A percentile compares a stretch with the other conserved stretches of the same genome.
phyloP scores from a whole-genome alignment of 2,888 invertebrate species.

The Zhuqinia jingwanae region DNA sequence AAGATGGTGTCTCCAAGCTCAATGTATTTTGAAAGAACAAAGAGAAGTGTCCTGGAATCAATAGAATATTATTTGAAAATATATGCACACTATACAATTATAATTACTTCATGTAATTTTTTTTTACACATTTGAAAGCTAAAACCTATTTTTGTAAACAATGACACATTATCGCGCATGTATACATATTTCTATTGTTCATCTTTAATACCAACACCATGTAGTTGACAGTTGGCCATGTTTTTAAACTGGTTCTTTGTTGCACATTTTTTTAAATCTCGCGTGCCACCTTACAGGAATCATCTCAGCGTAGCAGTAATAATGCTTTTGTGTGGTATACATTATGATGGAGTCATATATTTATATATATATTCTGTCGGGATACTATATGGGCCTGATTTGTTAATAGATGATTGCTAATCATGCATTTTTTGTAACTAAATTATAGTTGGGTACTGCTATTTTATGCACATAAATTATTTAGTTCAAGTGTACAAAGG shows the following conservation, averaged over 20 bases:
- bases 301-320: neutral
- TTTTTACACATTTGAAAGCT: neutral
- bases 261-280: neutral
- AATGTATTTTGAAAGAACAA: conserved; percentile 71
- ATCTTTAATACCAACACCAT: neutral
- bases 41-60: conserved; percentile 69
- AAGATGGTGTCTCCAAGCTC: conserved; percentile 71
- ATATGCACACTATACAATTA: neutral
- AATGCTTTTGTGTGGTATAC: neutral
- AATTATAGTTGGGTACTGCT: conserved; percentile 22
- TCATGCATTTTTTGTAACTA: conserved; percentile 64
- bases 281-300: neutral
- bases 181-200: neutral
- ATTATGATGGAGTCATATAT: conserved; percentile 39
- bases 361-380: conserved; percentile 17
- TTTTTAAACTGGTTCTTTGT: neutral
- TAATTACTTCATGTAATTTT: too few relatives aligned
- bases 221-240: too few relatives aligned
- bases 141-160: neutral
- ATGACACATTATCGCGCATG: neutral
- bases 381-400: conserved; percentile 44
- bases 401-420: conserved; percentile 59
- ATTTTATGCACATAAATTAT: conserved; percentile 70
- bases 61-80: conserved; percentile 2
- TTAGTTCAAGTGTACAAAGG: conserved; percentile 67